Evolutionary conservation across 2,797 vertebrate genomes (phyloP).

Genomic region (Acanthiza pusilla): DNA sequence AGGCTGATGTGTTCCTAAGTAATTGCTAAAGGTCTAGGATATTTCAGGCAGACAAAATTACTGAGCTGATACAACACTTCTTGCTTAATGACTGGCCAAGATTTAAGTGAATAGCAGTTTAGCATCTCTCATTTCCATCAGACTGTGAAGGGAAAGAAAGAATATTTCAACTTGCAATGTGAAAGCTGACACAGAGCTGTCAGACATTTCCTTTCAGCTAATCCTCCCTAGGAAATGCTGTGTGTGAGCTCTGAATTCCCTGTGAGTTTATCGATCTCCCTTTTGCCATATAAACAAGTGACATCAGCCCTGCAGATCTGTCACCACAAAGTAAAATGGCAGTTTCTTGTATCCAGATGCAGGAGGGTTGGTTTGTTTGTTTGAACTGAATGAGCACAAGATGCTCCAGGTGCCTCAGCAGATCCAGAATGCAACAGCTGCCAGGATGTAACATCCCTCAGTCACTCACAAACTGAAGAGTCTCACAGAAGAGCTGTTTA

Average conservation of each 20-base stretch:
- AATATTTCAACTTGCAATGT: neutral
- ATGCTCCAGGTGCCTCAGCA: neutral
- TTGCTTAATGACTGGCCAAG: constrained; percentile 37
- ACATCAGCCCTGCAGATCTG: neutral
- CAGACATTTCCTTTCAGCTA: constrained; percentile 30
- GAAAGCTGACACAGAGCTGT: constrained; percentile 44
- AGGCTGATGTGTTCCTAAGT: neutral
- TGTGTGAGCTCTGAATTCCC: constrained; percentile 6
- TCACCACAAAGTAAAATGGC: neutral
- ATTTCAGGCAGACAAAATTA: neutral
- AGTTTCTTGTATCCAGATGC: neutral
- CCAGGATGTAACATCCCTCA: neutral
- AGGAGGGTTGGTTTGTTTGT: neutral
- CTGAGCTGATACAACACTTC: neutral
- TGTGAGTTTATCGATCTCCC: neutral
- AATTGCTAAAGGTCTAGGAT: neutral
- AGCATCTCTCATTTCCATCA: constrained; percentile 28
- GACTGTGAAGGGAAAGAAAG: constrained; percentile 21
- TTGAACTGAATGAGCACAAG: neutral
- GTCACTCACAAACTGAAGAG: neutral
- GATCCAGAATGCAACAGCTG: neutral
- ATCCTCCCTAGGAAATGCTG: neutral
- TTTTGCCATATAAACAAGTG: constrained; percentile 6
- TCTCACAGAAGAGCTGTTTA: neutral
- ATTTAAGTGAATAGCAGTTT: constrained; percentile 22